Percentiles rank a stretch among this genome's conserved stretches.
phyloP scores from a whole-genome alignment of 2,797 vertebrate species.

The Pogonophryne albipinna region DNA sequence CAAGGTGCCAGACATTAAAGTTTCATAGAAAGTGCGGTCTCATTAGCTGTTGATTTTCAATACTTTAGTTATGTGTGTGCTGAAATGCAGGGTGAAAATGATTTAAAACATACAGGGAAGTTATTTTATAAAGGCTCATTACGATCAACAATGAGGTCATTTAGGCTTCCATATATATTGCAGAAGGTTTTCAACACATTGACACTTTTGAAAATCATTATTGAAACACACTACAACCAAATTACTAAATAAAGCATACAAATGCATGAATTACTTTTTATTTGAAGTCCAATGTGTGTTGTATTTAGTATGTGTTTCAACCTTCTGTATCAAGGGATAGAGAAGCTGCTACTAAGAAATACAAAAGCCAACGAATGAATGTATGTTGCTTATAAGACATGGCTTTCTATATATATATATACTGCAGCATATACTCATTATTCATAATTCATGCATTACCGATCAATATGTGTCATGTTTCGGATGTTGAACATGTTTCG shows the following conservation, averaged over 20 bases:
- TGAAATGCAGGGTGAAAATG: constrained; percentile 15
- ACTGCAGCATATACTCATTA: constrained; percentile 4
- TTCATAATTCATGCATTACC: constrained; percentile 27
- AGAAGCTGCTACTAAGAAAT: background rate
- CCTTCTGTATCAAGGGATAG: background rate
- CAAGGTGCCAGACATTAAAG: background rate
- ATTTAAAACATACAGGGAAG: constrained; percentile 19
- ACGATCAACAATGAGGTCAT: constrained; percentile 39
- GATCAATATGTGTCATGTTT: constrained; percentile 63
- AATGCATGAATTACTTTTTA: constrained; percentile 10
- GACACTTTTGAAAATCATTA: constrained; percentile 52
- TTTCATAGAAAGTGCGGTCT: constrained; percentile 28
- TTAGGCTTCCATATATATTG: constrained; percentile 24
- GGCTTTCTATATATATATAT: background rate
- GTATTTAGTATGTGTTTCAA: background rate
- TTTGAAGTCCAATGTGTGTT: constrained; percentile 8
- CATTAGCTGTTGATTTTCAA: constrained; percentile 39
- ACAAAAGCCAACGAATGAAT: background rate
- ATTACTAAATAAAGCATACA: constrained; percentile 30
- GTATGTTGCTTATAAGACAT: constrained; percentile 7
- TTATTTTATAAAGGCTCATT: constrained; percentile 46
- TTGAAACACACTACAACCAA: background rate
- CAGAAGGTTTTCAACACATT: constrained; percentile 32
- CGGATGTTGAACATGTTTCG: constrained; percentile 39
- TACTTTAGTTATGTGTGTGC: constrained; percentile 24